Base-by-base conservation (phyloP, 53 echinoderm and acorn worm genomes). In the Antedon mediterranea region DNA sequence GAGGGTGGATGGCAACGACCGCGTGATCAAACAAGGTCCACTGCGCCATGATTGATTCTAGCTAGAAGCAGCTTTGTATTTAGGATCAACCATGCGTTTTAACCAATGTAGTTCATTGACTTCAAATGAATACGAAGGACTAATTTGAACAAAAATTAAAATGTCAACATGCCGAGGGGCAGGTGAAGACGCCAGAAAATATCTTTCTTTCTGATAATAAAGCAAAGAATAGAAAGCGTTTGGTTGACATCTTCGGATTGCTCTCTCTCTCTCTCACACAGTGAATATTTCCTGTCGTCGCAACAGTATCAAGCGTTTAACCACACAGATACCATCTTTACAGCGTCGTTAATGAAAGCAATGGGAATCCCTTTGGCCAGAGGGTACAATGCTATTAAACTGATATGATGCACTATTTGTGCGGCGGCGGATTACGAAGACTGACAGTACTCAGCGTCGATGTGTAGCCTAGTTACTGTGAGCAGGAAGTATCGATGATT, bases 61-160 rank as follows among this genome's bases (percentile, higher is more conserved):
- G 57, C 57, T 57, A 2, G 15, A 18, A 57, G 57, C 57, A 57
- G 23, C 15, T 57, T 57, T 57, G 57, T 57, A 57, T 57, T 57
- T 57, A 57, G 20, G 23, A 11, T 18, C 57, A 57, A 15, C 57
- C 2, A 23, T 18, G 57, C 57, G 57, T 57, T 57, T 57, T 57
- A 15, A 57, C 9, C 57, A 57, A 26, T 26, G 15, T 3, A 57
- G 57, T 57, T 57, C 57, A 57, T 15, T 57, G 57, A 57, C 57
- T 57, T 18, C 14, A 8, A 23, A 18, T 26, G 20, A 15, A 57
- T 57, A 57, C 23, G 57, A 57, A 18, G 15, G 57, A 57, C 57
- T 57, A 57, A 57, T 57, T 57, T 57, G 57, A 57, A 57, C 57
- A 57, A 57, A 57, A 57, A 57, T 57, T 57, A 57, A 57, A 57